Evolutionary conservation across 1,140 invertebrate species (phyloP).

Genomic region (Gryon sp.): DNA sequence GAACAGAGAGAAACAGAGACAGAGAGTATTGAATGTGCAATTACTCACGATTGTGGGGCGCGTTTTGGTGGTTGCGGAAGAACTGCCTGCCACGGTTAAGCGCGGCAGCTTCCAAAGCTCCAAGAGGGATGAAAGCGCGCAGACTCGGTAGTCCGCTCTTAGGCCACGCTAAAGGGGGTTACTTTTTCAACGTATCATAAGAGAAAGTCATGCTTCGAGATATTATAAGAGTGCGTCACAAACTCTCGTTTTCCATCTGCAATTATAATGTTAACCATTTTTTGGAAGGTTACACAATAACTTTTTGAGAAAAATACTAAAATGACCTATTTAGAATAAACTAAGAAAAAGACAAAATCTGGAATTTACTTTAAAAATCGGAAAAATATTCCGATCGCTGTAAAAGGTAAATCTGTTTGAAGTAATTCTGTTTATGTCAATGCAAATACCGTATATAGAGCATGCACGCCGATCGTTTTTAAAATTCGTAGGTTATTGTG

Average conservation of each 20-base stretch:
- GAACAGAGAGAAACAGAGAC: conserved; percentile 16
- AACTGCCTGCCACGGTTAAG: conserved; percentile 72
- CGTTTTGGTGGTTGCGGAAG: conserved; percentile 77
- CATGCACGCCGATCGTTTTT: too few species aligned
- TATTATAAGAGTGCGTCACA: conserved; percentile 14
- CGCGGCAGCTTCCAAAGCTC: conserved; percentile 67
- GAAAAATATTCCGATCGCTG: too few species aligned
- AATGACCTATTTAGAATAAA: too few species aligned
- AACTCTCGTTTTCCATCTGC: conserved; percentile 6
- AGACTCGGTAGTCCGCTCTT: conserved; percentile 50
- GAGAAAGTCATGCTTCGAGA: conserved; percentile 50
- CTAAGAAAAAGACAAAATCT: too few species aligned
- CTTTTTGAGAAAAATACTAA: too few species aligned
- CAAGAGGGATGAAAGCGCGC: conserved; percentile 59
- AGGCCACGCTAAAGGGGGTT: conserved; percentile 38
- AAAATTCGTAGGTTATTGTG: too few species aligned
- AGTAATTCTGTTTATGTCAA: too few species aligned
- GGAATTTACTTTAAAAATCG: too few species aligned
- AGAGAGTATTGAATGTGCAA: conserved; percentile 52
- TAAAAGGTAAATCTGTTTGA: too few species aligned
- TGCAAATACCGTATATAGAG: too few species aligned
- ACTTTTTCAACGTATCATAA: conserved; percentile 47
- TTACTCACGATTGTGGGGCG: conserved; percentile 79
- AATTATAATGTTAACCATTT: too few species aligned
- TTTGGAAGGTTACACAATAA: too few species aligned